Percentiles rank a stretch among this genome's conserved stretches.
phyloP scores from a whole-genome alignment of 2,113 vertebrate species.

The Burhinus bistriatus region DNA sequence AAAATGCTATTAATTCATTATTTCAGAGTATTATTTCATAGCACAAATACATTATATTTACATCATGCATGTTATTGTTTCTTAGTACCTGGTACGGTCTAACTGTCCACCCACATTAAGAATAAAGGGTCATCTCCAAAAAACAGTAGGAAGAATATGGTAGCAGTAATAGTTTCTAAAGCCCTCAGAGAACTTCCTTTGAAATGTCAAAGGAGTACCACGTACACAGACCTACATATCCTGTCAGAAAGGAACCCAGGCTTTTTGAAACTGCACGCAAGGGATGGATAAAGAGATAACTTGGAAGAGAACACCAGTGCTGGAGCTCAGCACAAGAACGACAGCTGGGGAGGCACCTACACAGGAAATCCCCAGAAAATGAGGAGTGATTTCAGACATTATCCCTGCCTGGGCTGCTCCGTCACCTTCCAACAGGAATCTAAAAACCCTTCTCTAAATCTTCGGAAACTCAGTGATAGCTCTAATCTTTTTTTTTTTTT shows the following conservation, averaged over 20 bases:
- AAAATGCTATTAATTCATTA: not conserved
- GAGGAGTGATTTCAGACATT: not conserved
- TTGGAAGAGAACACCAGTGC: not conserved
- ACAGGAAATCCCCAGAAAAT: not conserved
- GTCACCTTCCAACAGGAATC: not conserved
- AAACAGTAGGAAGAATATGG: not conserved
- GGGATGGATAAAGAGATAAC: not conserved
- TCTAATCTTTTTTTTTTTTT: not conserved
- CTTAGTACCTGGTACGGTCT: not conserved
- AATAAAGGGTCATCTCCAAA: not conserved
- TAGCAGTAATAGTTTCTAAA: not conserved
- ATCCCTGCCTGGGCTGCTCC: not conserved
- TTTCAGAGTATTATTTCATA: not conserved
- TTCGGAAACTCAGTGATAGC: not conserved
- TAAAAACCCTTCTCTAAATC: not conserved
- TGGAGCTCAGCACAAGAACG: not conserved
- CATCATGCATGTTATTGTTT: not conserved
- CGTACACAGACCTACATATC: fast-evolving
- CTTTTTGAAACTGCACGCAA: not conserved
- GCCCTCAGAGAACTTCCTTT: not conserved
- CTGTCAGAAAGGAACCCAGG: not conserved
- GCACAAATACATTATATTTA: not conserved
- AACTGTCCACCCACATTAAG: not conserved
- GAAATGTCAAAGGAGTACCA: not conserved
- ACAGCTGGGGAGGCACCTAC: not conserved